phyloP scores from a whole-genome alignment of 2,113 vertebrate species.

The Capreolus pygargus region DNA sequence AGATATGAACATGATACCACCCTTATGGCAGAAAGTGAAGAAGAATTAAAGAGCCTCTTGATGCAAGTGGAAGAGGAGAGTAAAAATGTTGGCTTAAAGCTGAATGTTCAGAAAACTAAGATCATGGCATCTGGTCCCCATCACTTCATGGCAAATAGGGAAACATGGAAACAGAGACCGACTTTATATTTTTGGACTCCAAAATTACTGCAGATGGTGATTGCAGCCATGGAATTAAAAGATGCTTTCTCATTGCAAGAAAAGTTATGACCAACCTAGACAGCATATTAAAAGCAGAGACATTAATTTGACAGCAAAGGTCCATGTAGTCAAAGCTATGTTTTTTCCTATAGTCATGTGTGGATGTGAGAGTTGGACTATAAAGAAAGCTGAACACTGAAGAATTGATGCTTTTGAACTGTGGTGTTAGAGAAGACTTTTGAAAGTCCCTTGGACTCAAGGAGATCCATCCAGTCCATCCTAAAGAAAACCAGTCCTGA shows the following conservation, averaged over 20 bases:
- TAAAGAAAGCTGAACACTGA: neutral
- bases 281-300: neutral
- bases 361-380: neutral
- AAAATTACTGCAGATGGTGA: neutral
- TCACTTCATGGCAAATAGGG: neutral
- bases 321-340: neutral
- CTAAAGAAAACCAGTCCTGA: neutral
- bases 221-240: neutral
- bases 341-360: rapidly evolving
- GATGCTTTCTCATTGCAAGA: neutral
- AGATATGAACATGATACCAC: neutral
- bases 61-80: neutral
- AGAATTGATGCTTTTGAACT: neutral
- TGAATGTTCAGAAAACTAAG: neutral
- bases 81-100: neutral
- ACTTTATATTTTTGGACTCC: neutral
- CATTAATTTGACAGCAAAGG: neutral
- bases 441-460: neutral
- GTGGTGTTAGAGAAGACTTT: neutral
- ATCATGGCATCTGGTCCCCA: neutral
- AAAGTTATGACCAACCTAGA: neutral
- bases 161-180: neutral
- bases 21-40: neutral
- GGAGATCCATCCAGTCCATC: neutral
- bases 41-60: neutral